These are phyloP conservation scores for Uria aalge DNA, from an alignment of 2,113 vertebrate species.

Conservation along the genomic window DNA sequence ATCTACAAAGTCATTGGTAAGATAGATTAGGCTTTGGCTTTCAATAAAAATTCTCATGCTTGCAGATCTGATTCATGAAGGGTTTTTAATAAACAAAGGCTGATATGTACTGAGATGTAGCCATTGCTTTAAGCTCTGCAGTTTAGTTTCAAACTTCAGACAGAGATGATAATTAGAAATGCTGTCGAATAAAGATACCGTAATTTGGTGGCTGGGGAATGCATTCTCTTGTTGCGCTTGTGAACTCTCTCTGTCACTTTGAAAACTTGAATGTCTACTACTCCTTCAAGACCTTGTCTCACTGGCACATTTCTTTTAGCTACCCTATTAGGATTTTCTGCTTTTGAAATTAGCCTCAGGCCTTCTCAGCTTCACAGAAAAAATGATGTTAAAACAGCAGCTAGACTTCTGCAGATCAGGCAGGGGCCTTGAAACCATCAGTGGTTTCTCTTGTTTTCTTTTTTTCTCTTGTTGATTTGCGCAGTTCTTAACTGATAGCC, in stretches of 20 bases:
- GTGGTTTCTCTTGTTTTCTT: not conserved
- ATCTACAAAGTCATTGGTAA: conserved; percentile 36
- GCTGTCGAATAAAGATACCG: not conserved
- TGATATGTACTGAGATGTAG: not conserved
- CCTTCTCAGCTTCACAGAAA: not conserved
- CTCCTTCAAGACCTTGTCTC: not conserved
- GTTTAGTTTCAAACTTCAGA: not conserved
- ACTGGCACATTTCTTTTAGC: not conserved
- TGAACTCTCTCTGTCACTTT: not conserved
- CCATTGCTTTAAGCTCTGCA: conserved; percentile 5
- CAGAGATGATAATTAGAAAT: not conserved
- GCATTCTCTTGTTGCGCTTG: fast-evolving
- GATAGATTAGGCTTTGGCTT: conserved; percentile 30
- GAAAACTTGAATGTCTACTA: not conserved
- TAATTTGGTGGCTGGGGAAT: not conserved
- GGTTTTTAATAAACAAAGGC: not conserved
- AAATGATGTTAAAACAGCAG: not conserved
- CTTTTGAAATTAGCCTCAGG: not conserved
- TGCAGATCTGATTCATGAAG: conserved; percentile 26
- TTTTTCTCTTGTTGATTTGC: not conserved
- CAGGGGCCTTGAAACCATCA: not conserved
- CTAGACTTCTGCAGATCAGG: not conserved
- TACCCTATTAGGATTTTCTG: not conserved
- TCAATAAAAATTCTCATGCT: not conserved
- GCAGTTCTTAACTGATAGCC: not conserved